Evolutionary conservation across 2,888 invertebrate genomes (phyloP), one percentile per base, ranked within the genome.

Genomic region (Ochropleura plecta): DNA sequence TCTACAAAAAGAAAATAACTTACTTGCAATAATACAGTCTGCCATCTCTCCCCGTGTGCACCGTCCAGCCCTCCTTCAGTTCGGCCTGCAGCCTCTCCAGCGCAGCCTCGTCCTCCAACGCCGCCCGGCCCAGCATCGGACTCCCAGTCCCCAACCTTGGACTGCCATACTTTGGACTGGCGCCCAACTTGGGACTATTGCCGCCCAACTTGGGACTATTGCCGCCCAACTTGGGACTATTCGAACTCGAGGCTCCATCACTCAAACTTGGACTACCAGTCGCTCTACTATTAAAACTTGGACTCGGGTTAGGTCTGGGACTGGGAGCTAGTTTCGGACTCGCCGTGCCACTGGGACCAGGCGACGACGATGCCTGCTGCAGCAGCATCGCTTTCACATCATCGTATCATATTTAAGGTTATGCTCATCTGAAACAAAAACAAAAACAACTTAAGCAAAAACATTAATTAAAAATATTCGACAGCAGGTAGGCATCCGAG

Each of bases 1-100:
- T 30, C 14, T 18, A 46, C 10, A 53, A 57, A 14, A 3, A 62
- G 7, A 62, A 62, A 12, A 49, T 55, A 18, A 97, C 98, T 97
- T 95, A 99, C 99, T 99, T 98, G 98, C 98, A 98, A 97, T 98
- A 99, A 95, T 98, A 99, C 79, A 98, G 97, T 88, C 98, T 97
- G 81, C 98, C 98, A 91, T 98, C 98, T 88, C 97, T 97, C 91
- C 97, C 97, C 79, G 97, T 97, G 93, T 98, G 98, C n/a, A 97
- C 98, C 20, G 98, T 98, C 98, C 98, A 98, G 77, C 98, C 98
- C 80, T 97, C 97, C 91, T 97, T 97, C 81, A 98, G 93, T 86
- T 97, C 97, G 18, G 96, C 95, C 88, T 97, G 97, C 66, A 97
- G 92, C 81, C 95, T 95, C 90, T 97, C 97, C 91, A 97, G 89